These are phyloP conservation scores for Saccostrea echinata DNA, from an alignment of 1,140 invertebrate genomes.

Conservation along the genomic window DNA sequence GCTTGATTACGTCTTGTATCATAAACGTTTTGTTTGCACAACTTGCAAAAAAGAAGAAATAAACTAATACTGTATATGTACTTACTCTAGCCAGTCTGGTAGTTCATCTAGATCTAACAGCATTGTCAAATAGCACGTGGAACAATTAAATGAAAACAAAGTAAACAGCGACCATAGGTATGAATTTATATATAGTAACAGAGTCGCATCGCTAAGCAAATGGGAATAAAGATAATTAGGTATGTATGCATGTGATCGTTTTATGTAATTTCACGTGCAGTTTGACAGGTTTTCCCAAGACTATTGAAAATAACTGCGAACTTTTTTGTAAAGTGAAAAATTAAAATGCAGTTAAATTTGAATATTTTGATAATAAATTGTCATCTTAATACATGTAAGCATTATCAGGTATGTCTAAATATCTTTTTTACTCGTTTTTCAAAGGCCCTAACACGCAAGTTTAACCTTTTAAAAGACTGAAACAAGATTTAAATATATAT, in stretches of 20 bases:
- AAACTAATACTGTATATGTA: not conserved
- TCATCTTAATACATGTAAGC: too few species aligned
- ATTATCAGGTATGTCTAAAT: too few species aligned
- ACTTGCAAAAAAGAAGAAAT: too few species aligned
- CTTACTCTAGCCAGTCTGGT: constrained; percentile 22
- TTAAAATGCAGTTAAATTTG: too few species aligned
- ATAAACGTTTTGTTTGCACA: not conserved
- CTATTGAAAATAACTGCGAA: not conserved
- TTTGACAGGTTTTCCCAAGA: not conserved
- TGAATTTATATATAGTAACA: constrained; percentile 3
- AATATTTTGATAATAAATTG: too few species aligned
- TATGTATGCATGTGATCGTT: not conserved
- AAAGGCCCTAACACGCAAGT: too few species aligned
- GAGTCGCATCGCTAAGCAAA: constrained; percentile 1
- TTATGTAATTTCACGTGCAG: not conserved
- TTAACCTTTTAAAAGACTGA: too few species aligned
- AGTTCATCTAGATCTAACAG: constrained; percentile 1
- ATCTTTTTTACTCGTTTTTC: too few species aligned
- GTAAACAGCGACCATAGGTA: not conserved
- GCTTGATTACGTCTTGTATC: not conserved
- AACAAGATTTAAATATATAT: too few species aligned
- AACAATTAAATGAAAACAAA: not conserved
- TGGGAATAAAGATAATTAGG: not conserved
- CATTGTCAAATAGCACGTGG: not conserved
- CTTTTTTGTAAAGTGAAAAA: too few species aligned